Percentiles rank a stretch among this genome's conserved stretches.
These are phyloP conservation scores for Myrmecobius fasciatus DNA, from an alignment of 2,113 vertebrate genomes.

Conservation along the genomic window DNA sequence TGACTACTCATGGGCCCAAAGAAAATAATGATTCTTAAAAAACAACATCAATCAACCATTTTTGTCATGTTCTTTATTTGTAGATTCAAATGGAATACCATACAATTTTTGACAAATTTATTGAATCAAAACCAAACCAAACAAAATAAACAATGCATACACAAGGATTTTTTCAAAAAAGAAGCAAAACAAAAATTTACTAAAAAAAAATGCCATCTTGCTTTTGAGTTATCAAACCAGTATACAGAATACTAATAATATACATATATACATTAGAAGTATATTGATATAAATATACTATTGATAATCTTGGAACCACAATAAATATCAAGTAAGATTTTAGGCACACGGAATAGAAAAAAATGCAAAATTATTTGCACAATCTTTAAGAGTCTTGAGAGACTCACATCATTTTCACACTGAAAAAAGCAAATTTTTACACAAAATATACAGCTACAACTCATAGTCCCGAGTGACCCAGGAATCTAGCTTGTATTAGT, in stretches of 20 bases:
- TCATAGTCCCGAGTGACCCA: constrained; percentile 74
- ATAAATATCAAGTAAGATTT: constrained; percentile 91
- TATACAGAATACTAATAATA: constrained; percentile 85
- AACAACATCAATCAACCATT: constrained; percentile 28
- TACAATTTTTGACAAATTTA: constrained; percentile 79
- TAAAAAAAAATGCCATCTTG: constrained; percentile 84
- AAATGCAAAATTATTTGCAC: constrained; percentile 86
- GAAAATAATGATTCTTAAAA: constrained; percentile 50
- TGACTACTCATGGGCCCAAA: constrained; percentile 1
- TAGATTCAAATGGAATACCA: constrained; percentile 85
- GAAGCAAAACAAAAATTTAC: constrained; percentile 83
- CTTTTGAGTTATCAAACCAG: constrained; percentile 80
- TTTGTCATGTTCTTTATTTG: constrained; percentile 82
- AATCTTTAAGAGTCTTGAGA: constrained; percentile 83
- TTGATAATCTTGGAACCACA: constrained; percentile 89
- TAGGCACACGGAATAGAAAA: constrained; percentile 91
- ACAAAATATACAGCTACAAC: constrained; percentile 82
- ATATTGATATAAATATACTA: constrained; percentile 95
- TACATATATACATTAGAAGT: constrained; percentile 94
- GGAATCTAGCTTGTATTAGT: constrained; percentile 72
- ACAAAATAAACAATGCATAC: constrained; percentile 77
- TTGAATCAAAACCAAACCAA: background rate
- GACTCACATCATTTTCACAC: constrained; percentile 83
- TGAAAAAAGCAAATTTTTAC: constrained; percentile 84
- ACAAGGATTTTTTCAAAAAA: constrained; percentile 83